Conservation (phyloP, 2,797 vertebrate genomes). For the Aythya fuligula region DNA sequence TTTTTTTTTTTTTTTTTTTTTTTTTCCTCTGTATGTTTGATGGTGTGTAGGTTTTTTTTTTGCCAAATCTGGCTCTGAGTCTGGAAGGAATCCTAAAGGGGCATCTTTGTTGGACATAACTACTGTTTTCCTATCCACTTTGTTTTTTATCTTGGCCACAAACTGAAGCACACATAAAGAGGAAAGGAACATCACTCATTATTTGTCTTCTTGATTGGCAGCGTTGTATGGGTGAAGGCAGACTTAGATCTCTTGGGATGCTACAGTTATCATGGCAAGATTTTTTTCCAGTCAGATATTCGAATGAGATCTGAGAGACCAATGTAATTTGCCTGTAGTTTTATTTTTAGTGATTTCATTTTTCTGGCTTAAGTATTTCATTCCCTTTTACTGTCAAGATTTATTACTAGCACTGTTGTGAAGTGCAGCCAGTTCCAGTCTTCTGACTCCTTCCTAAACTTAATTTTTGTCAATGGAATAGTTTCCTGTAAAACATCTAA, state of each 20-base stretch:
- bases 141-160: neutral
- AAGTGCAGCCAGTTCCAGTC: slow-evolving; percentile 41
- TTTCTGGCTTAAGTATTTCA: slow-evolving; percentile 52
- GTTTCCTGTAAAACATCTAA: slow-evolving; percentile 53
- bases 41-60: neutral
- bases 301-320: neutral
- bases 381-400: slow-evolving; percentile 60
- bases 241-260: neutral
- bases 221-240: slow-evolving; percentile 11
- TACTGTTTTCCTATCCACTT: neutral
- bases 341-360: slow-evolving; percentile 66
- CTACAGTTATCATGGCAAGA: neutral
- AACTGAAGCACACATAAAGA: neutral
- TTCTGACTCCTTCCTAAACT: slow-evolving; percentile 37
- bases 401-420: slow-evolving; percentile 45
- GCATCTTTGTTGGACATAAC: neutral
- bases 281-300: slow-evolving; percentile 21
- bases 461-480: slow-evolving; percentile 66
- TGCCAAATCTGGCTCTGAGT: neutral
- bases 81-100: neutral
- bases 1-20: neutral
- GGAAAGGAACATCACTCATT: neutral
- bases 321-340: slow-evolving; percentile 39
- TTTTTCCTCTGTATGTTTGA: neutral
- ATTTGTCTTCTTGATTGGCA: slow-evolving; percentile 10